Evolutionary conservation across 2,113 vertebrate species (phyloP).

Genomic region (Excalfactoria chinensis): DNA sequence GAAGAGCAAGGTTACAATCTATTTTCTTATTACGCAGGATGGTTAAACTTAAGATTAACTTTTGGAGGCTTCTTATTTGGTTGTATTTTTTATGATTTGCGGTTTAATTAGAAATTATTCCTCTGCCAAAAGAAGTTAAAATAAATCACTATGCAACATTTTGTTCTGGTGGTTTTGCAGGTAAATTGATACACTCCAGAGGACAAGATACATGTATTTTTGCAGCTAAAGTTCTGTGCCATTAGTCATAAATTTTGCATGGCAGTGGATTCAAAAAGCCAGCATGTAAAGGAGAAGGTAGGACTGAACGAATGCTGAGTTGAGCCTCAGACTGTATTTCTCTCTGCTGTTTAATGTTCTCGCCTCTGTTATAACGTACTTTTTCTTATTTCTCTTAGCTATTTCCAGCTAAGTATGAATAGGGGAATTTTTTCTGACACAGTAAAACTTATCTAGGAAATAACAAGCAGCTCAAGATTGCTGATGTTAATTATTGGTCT

Average conservation of each 20-base stretch:
- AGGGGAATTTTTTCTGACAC: slow-evolving; percentile 7
- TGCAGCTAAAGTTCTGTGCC: neutral
- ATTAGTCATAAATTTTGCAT: slow-evolving; percentile 56
- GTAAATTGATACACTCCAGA: neutral
- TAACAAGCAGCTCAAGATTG: neutral
- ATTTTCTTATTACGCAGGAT: neutral
- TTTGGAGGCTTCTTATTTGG: neutral
- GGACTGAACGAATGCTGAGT: slow-evolving; percentile 29
- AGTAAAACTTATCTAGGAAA: neutral
- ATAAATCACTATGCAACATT: neutral
- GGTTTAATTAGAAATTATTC: neutral
- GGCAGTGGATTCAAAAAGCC: slow-evolving; percentile 7
- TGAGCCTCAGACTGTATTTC: slow-evolving; percentile 8
- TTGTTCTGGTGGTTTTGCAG: slow-evolving; percentile 14
- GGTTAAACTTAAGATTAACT: neutral
- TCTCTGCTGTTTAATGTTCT: slow-evolving; percentile 26
- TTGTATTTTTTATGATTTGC: neutral
- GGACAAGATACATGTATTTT: neutral
- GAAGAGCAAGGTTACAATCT: neutral
- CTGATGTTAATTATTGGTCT: neutral
- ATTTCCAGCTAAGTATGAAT: slow-evolving; percentile 14
- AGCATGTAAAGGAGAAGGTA: neutral
- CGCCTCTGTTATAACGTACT: slow-evolving; percentile 13
- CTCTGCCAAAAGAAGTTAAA: neutral
- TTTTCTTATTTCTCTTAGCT: slow-evolving; percentile 2